Percentiles rank a stretch among this genome's conserved stretches.
Evolutionary conservation across 2,888 invertebrate species (phyloP).

Genomic region (Tricholauxania praeusta): DNA sequence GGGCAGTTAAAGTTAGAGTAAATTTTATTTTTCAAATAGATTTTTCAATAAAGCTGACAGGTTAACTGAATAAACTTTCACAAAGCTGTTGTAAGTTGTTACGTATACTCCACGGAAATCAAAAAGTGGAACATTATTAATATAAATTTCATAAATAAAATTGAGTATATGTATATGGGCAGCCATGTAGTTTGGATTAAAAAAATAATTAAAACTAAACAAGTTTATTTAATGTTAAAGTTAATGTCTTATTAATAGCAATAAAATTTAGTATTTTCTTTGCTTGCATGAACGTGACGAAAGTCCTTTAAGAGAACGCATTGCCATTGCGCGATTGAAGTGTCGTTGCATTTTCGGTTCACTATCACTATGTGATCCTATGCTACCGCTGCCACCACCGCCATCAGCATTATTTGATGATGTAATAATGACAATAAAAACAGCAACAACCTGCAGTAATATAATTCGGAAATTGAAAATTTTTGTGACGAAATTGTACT

Average conservation of each 20-base stretch:
- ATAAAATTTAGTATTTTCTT: conserved; percentile 51
- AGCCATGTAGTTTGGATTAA: conserved; percentile 17
- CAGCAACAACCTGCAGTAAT: conserved; percentile 77
- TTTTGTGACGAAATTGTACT: conserved; percentile 53
- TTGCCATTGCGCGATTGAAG: conserved; percentile 90
- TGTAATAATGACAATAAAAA: conserved; percentile 84
- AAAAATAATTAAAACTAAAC: conserved; percentile 12
- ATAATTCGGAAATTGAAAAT: background rate
- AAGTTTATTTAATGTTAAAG: conserved; percentile 25
- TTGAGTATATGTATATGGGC: conserved; percentile 7
- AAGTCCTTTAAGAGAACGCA: conserved; percentile 81
- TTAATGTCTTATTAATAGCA: background rate
- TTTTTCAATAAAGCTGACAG: too few species aligned
- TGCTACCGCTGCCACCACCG: conserved; percentile 45
- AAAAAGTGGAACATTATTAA: background rate
- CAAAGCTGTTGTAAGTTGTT: too few species aligned
- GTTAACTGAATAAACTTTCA: too few species aligned
- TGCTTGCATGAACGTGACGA: conserved; percentile 53
- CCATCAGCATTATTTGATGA: conserved; percentile 73
- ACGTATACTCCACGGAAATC: too few species aligned
- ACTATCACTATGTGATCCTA: conserved; percentile 64
- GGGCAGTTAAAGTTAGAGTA: too few species aligned
- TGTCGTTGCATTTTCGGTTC: conserved; percentile 82
- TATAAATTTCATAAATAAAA: conserved; percentile 5
- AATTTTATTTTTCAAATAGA: too few species aligned